Evolutionary conservation across 37 sponge, comb jelly and placozoan species (phyloP).

Genomic region (Mnemiopsis leidyi): DNA sequence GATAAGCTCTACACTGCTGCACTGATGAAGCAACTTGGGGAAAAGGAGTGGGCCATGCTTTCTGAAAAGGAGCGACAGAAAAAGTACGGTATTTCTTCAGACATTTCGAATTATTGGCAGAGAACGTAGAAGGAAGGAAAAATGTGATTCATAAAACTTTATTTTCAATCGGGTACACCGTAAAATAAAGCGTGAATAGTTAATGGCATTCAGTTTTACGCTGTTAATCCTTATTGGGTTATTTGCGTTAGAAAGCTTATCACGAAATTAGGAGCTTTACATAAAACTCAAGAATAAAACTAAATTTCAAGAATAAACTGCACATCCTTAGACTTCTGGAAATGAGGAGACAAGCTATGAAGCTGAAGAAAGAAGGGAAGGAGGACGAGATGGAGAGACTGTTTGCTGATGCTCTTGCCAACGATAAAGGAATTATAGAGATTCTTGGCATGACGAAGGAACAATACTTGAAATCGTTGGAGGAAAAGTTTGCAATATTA

Average conservation of each 20-base stretch:
- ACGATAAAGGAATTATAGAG: constrained; percentile 43
- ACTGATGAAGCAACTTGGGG: constrained; percentile 45
- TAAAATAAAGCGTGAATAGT: too few species aligned
- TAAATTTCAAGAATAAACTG: too few species aligned
- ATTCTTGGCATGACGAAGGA: constrained; percentile 40
- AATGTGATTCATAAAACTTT: too few species aligned
- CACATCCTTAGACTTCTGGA: constrained; percentile 17
- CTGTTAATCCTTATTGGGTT: too few species aligned
- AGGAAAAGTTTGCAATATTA: neutral
- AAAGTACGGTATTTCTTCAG: too few species aligned
- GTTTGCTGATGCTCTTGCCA: constrained; percentile 57
- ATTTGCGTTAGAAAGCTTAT: too few species aligned
- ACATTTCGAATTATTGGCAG: too few species aligned
- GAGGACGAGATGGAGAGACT: constrained; percentile 18
- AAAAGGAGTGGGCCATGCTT: constrained; percentile 62
- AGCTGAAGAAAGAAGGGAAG: neutral
- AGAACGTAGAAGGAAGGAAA: too few species aligned
- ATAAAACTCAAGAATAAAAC: too few species aligned
- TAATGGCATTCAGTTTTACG: too few species aligned
- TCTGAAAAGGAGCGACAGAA: constrained; percentile 64
- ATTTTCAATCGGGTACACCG: too few species aligned
- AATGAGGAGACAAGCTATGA: neutral
- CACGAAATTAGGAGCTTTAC: too few species aligned
- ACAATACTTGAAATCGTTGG: neutral
- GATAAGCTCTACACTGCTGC: constrained; percentile 62